Evolutionary conservation across 2,113 vertebrate genomes (phyloP), one percentile per base, ranked within the genome.

Genomic region (Scalopus aquaticus): DNA sequence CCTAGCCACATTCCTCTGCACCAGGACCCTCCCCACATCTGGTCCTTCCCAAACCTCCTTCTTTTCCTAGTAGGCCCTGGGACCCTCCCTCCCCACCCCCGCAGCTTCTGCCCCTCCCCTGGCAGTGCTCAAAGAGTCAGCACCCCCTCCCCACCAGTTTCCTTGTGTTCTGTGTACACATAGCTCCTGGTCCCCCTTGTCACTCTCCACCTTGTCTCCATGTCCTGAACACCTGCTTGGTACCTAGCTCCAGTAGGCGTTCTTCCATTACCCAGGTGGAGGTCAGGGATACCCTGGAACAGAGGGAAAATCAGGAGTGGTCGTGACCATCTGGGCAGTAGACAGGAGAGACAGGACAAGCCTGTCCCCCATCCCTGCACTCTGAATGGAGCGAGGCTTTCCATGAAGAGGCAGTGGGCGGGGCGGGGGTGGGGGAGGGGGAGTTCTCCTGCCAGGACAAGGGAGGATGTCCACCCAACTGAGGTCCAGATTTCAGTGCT

Each of bases 371-470:
- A 2, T 28, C 42, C 86, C 54, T 20, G 64, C 17, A 1, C 8
- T 13, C 37, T 2, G 12, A 42, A 11, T 20, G 24, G 51, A 12
- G 9, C 3, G 39, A 46, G 11, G 17, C 32, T 62, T n/a, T 35
- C 26, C 12, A 0, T 0, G 6, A 51, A 22, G 69, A 65, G 39
- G 44, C 35, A 9, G 3, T 3, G 1, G 0, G 26, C 19, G 5
- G 6, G 0, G 35, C n/a, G n/a, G n/a, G n/a, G n/a, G n/a, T n/a
- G n/a, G n/a, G n/a, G 0, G 26, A 24, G 5, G 6, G 0, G 35
- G 35, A 17, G 67, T 49, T 35, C 49, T 87, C 17, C 60, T 62
- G 60, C 51, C 37, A 11, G 73, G 16, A 70, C 11, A 3, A 9
- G 73, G 30, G 64, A 69, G 3, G 12, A 8, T 2, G 8, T 19